Base-by-base conservation (phyloP, 2,113 vertebrate genomes). In the Gymnorhina tibicen region DNA sequence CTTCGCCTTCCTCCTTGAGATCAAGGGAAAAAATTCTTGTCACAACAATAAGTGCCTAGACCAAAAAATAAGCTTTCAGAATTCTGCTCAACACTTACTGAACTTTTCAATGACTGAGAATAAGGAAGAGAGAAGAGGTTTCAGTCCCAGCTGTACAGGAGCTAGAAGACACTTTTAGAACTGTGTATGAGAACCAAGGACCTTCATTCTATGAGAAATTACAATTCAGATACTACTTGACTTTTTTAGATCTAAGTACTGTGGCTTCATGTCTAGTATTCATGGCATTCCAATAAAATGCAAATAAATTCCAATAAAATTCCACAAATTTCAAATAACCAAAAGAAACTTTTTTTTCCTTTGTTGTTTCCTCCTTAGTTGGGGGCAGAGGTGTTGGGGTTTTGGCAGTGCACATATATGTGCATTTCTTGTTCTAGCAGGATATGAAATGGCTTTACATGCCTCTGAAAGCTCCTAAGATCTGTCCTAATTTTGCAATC, bases 391-490 rank as follows among this genome's bases (percentile, higher is more conserved):
- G 2, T 32, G 6, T 11, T 85, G 4, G 5, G 5, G 0, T 28
- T 64, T 8, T 18, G 24, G 1, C 10, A 12, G 5, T 5, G 4
- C 1, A 1, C 11, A 2, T 10, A 16, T 18, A 8, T 19, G 4
- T 41, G 4, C 15, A 24, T 73, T 84, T 76, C 5, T 23, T 47
- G 4, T 52, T 77, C n/a, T 32, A 56, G 6, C 3, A 74, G 32
- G 18, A 37, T 55, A 50, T 78, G 30, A 89, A 91, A 72, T 35
- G 4, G 1, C 26, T 66, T 52, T 52, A 64, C 4, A 9, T n/a
- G 12, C 10, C n/a, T 60, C 41, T 68, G 41, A 85, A 66, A 32
- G 5, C 3, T 78, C 28, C 27, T 47, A 28, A 37, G 16, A 68
- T 27, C 11, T 37, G 44, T 10, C 24, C 2, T 37, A 4, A 27